Percentiles rank a stretch among this genome's conserved stretches.
These are phyloP conservation scores for Cyprinus carpio DNA, from an alignment of 2,113 vertebrate species.

Conservation along the genomic window DNA sequence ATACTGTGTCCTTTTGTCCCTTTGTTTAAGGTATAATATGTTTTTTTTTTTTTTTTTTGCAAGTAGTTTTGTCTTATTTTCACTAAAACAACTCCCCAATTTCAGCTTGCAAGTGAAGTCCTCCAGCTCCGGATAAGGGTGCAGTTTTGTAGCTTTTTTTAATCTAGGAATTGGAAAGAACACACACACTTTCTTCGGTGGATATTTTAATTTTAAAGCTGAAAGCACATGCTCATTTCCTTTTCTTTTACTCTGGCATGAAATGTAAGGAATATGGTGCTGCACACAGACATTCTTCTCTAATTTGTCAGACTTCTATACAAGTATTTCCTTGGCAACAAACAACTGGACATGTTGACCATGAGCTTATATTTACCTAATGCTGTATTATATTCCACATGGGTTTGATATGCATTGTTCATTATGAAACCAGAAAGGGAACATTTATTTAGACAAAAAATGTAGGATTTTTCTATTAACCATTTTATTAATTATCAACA, in stretches of 20 bases:
- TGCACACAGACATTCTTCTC: conserved; percentile 11
- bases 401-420: neutral
- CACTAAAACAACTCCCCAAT: neutral
- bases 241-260: neutral
- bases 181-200: neutral
- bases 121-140: neutral
- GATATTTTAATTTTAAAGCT: neutral
- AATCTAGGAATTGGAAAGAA: neutral
- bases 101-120: neutral
- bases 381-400: neutral
- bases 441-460: neutral
- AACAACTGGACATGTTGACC: neutral
- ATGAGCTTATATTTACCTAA: neutral
- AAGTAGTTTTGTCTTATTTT: neutral
- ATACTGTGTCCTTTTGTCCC: neutral
- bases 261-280: neutral
- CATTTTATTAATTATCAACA: neutral
- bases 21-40: neutral
- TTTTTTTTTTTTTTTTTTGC: neutral
- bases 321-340: neutral
- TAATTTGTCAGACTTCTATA: neutral
- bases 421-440: neutral
- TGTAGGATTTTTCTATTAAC: neutral
- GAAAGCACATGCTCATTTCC: neutral
- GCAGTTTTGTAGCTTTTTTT: neutral